Percentiles rank a stretch among this genome's conserved stretches.
These are phyloP conservation scores for Ormyrus thymus DNA, from an alignment of 2,888 invertebrate genomes.

Conservation along the genomic window DNA sequence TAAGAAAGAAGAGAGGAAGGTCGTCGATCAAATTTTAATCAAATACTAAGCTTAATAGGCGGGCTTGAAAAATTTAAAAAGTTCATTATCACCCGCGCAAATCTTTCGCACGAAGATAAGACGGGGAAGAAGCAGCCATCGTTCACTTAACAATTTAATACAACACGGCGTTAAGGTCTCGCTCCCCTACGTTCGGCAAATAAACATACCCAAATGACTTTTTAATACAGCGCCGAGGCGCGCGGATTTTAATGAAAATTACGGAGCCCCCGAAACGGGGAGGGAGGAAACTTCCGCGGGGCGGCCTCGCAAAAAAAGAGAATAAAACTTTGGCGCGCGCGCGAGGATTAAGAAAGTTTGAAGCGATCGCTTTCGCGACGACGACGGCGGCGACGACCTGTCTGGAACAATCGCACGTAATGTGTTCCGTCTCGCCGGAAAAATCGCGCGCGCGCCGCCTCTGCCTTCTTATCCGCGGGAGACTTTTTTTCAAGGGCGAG, in stretches of 20 bases:
- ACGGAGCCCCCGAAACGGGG: constrained; percentile 39
- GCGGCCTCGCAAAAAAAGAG: not conserved
- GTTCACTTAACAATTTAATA: not conserved
- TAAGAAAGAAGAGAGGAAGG: no score
- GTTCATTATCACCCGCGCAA: constrained; percentile 33
- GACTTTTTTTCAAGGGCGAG: constrained; percentile 10
- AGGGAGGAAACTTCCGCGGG: constrained; percentile 28
- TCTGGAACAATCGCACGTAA: constrained; percentile 44
- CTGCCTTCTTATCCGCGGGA: constrained; percentile 11
- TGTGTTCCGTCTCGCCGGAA: constrained; percentile 26
- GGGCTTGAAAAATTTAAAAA: not conserved
- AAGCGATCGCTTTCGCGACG: constrained; percentile 28
- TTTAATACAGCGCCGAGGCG: constrained; percentile 17
- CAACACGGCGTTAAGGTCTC: constrained; percentile 21
- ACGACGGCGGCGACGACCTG: constrained; percentile 14
- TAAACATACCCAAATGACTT: constrained; percentile 33
- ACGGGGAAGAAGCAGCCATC: not conserved
- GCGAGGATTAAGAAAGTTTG: constrained; percentile 49
- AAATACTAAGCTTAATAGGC: no score
- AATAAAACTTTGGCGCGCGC: constrained; percentile 43
- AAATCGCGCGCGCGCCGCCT: constrained; percentile 16
- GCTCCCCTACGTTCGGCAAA: constrained; percentile 47
- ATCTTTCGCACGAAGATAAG: constrained; percentile 12
- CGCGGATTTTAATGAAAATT: constrained; percentile 58
- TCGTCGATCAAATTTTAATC: no score